These are phyloP conservation scores for Hydrozoanthus tunicans DNA, from an alignment of 64 coral and sea anemone genomes.

Conservation along the genomic window DNA sequence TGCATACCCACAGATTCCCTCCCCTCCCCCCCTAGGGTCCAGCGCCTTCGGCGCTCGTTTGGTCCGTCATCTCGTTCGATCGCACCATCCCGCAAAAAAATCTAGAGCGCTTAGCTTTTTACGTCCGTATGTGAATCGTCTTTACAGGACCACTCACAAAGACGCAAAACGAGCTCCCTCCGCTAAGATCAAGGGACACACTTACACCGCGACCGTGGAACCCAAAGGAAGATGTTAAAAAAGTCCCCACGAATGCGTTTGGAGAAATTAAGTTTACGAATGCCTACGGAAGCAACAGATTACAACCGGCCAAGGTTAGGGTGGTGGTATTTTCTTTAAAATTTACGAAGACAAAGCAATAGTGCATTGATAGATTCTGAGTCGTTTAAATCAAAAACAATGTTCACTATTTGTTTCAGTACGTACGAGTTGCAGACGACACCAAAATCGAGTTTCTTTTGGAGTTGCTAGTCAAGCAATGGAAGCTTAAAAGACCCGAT, in stretches of 20 bases:
- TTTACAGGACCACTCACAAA: too few relatives aligned
- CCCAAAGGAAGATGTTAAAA: constrained; percentile 52
- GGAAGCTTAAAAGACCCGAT: constrained; percentile 64
- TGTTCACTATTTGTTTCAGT: constrained; percentile 21
- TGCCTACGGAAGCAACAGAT: constrained; percentile 49
- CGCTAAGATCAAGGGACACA: not conserved
- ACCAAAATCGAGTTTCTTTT: constrained; percentile 53
- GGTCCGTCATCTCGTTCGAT: too few relatives aligned
- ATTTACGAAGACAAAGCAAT: not conserved
- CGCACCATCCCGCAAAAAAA: too few relatives aligned
- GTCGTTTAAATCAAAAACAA: not conserved
- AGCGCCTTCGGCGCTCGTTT: too few relatives aligned
- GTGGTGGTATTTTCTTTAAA: not conserved
- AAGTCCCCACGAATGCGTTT: constrained; percentile 69
- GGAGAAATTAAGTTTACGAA: constrained; percentile 62
- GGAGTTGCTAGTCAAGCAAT: constrained; percentile 62
- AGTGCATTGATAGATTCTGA: not conserved
- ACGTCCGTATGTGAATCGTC: too few relatives aligned
- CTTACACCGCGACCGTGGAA: not conserved
- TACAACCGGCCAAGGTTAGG: constrained; percentile 64
- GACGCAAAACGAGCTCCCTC: not conserved
- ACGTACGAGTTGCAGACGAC: constrained; percentile 62
- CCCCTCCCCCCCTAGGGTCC: too few relatives aligned
- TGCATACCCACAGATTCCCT: too few relatives aligned
- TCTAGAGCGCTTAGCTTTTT: too few relatives aligned